Conservation (phyloP, 2,888 invertebrate genomes). For the Endotricha flammealis region DNA sequence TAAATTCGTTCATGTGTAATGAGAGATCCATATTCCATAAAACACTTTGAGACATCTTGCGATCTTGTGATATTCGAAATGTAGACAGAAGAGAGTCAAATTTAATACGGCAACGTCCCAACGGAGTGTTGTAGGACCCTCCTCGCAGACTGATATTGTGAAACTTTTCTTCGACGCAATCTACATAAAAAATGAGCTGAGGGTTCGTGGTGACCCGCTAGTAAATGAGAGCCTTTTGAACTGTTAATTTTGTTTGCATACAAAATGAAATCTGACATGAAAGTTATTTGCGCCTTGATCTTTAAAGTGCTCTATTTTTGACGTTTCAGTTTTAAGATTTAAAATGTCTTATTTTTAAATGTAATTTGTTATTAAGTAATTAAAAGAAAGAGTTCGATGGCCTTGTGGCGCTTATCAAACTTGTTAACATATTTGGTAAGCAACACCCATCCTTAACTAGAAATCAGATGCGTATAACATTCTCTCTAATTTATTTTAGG, state of each 20-base stretch:
- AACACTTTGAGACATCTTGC: slow-evolving; percentile 14
- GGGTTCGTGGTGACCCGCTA: slow-evolving; percentile 67
- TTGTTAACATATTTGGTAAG: no score
- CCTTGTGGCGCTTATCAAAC: no score
- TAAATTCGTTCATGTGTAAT: slow-evolving; percentile 5
- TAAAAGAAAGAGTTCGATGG: no score
- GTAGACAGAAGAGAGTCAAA: slow-evolving; percentile 54
- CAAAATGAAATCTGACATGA: slow-evolving; percentile 67
- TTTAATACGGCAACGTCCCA: slow-evolving; percentile 57
- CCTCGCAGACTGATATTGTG: slow-evolving; percentile 68
- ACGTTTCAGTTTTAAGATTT: slow-evolving; percentile 16
- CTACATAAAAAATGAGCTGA: slow-evolving; percentile 75
- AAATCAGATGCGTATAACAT: no score
- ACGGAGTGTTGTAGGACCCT: slow-evolving; percentile 45
- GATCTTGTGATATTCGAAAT: slow-evolving; percentile 46
- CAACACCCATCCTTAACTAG: no score
- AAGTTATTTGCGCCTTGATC: slow-evolving; percentile 59
- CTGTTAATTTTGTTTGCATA: slow-evolving; percentile 75
- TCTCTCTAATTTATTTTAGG: no score
- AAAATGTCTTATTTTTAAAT: no score
- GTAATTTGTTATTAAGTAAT: no score
- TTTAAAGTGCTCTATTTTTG: slow-evolving; percentile 34
- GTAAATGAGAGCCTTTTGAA: slow-evolving; percentile 74
- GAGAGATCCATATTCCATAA: slow-evolving; percentile 8
- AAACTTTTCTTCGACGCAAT: slow-evolving; percentile 74